Conservation (phyloP, 2,888 invertebrate genomes). For the Drosophila parthenogenetica region DNA sequence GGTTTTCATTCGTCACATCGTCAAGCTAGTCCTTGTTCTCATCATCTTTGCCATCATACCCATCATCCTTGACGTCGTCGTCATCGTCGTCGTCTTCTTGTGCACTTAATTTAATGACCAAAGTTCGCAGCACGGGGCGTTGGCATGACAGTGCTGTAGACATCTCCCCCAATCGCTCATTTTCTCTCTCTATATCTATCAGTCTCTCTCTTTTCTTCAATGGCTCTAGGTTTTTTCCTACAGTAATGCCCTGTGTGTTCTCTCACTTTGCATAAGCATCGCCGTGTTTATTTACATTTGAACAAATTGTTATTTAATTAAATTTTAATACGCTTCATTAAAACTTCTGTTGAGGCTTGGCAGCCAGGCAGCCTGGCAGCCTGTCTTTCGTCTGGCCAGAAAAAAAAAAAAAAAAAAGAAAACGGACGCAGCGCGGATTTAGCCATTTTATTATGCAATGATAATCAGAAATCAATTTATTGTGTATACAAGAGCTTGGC, state of each 20-base stretch:
- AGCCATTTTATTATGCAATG: constrained; percentile 71
- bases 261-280: constrained; percentile 67
- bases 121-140: constrained; percentile 71
- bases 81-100: constrained; percentile 23
- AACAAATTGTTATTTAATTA: constrained; percentile 81
- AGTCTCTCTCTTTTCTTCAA: neutral
- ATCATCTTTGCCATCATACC: neutral
- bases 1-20: constrained; percentile 20
- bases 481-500: constrained; percentile 53
- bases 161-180: constrained; percentile 4
- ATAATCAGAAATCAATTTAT: constrained; percentile 80
- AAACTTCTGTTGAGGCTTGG: constrained; percentile 56
- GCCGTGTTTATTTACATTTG: constrained; percentile 76
- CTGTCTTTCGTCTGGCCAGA: neutral
- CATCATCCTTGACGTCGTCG: constrained; percentile 4
- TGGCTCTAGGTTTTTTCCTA: neutral
- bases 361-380: constrained; percentile 4
- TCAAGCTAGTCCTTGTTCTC: constrained; percentile 2
- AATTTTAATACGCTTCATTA: constrained; percentile 80
- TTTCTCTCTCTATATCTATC: neutral
- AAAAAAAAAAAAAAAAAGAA: neutral
- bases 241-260: constrained; percentile 3
- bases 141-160: constrained; percentile 45
- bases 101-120: constrained; percentile 78
- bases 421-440: constrained; percentile 43